Conservation (phyloP, 2,113 vertebrate species). For the Mixornis gularis region DNA sequence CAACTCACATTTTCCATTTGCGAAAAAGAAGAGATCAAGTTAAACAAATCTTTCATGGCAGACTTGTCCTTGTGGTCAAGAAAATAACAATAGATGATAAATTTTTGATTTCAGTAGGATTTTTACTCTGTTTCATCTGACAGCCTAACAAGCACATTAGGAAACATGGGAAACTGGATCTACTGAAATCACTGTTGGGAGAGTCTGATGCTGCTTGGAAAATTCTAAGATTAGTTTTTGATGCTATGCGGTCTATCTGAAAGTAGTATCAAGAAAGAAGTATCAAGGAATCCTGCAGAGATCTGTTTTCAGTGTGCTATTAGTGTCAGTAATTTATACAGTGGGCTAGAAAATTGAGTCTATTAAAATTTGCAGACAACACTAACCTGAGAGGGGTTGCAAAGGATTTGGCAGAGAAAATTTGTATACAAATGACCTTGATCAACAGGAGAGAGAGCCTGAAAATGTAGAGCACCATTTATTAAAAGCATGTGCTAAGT, state of each 20-base stretch:
- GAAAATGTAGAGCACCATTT: not conserved
- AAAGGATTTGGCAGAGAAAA: not conserved
- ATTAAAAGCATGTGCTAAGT: not conserved
- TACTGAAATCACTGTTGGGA: not conserved
- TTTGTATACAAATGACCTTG: rapidly evolving
- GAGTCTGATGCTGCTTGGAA: not conserved
- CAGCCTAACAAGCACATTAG: not conserved
- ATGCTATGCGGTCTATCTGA: not conserved
- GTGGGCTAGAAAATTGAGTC: not conserved
- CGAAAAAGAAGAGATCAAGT: not conserved
- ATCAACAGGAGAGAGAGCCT: not conserved
- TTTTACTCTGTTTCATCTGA: not conserved
- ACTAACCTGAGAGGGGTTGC: not conserved
- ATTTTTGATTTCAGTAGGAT: not conserved
- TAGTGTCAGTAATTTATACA: not conserved
- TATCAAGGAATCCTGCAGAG: not conserved
- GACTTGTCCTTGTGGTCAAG: not conserved
- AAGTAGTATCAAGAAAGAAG: not conserved
- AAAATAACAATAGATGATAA: not conserved
- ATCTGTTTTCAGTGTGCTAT: not conserved
- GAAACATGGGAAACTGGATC: not conserved
- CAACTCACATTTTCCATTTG: not conserved
- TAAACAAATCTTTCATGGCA: not conserved
- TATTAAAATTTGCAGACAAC: not conserved
- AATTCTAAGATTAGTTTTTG: not conserved